phyloP scores from a whole-genome alignment of 1,140 invertebrate genomes.

The Sitobion miscanthi region DNA sequence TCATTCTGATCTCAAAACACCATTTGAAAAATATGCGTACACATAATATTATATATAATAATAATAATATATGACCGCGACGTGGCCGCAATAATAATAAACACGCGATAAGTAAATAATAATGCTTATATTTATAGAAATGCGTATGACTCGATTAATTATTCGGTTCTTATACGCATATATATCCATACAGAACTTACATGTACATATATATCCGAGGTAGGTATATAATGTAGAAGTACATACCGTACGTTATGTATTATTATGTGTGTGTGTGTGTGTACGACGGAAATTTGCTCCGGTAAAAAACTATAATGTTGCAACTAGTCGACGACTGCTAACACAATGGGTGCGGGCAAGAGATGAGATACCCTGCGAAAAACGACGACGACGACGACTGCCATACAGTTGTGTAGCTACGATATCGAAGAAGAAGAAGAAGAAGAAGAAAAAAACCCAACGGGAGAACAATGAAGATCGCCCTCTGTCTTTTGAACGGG shows the following conservation, averaged over 20 bases:
- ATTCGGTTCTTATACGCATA: neutral
- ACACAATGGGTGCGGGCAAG: conserved; percentile 28
- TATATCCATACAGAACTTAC: neutral
- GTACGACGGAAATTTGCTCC: neutral
- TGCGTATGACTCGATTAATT: conserved; percentile 17
- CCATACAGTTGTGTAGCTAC: neutral
- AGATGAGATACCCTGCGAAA: conserved; percentile 31
- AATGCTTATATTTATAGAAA: neutral
- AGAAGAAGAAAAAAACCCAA: neutral
- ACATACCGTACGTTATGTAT: neutral
- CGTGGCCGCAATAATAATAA: conserved; percentile 33
- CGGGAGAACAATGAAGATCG: conserved; percentile 40
- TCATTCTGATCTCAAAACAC: too few relatives aligned
- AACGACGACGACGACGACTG: neutral
- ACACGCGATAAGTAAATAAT: neutral
- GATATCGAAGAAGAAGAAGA: neutral
- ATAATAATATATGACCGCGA: neutral
- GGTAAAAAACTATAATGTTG: neutral
- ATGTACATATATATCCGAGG: neutral
- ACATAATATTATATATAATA: too few relatives aligned
- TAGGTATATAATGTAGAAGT: neutral
- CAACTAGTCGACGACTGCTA: neutral
- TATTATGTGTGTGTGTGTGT: neutral
- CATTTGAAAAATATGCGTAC: too few relatives aligned
- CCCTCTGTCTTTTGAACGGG: conserved; percentile 44